A percentile compares a stretch with the other conserved stretches of the same genome.
These are phyloP conservation scores for Mizuhopecten yessoensis DNA, from an alignment of 1,140 invertebrate genomes.

Conservation along the genomic window DNA sequence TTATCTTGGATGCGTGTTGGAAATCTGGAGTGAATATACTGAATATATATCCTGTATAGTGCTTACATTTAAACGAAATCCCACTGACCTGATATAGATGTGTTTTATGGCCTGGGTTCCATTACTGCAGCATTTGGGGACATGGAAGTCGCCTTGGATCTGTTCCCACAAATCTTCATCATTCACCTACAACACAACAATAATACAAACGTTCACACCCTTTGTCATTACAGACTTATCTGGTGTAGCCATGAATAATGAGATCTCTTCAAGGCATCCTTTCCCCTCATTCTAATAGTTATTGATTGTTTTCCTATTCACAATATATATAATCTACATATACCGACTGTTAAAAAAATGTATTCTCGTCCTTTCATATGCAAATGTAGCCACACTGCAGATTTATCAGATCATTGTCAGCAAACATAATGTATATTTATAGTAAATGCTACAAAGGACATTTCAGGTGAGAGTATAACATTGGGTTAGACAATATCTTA, in stretches of 20 bases:
- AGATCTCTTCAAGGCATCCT: background rate
- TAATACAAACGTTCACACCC: too few species aligned
- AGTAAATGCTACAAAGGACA: background rate
- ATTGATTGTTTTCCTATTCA: background rate
- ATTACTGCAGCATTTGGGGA: conserved; percentile 93
- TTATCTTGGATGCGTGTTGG: too few species aligned
- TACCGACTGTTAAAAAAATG: background rate
- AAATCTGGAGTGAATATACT: too few species aligned
- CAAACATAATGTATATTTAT: background rate
- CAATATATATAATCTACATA: background rate
- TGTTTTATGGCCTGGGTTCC: conserved; percentile 93
- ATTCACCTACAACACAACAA: conserved; percentile 88
- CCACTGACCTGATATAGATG: conserved; percentile 92
- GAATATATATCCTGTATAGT: too few species aligned
- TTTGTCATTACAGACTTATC: too few species aligned
- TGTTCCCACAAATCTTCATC: conserved; percentile 93
- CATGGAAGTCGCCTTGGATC: conserved; percentile 89
- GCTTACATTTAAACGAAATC: too few species aligned
- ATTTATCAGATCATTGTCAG: background rate
- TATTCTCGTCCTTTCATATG: background rate
- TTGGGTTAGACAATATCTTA: background rate
- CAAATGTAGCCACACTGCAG: background rate
- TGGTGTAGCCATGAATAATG: background rate
- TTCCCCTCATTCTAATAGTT: background rate
- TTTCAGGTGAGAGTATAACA: background rate